A percentile compares a stretch with the other conserved stretches of the same genome.
Conservation (phyloP, 2,888 invertebrate species). For the Cantharis rufa region DNA sequence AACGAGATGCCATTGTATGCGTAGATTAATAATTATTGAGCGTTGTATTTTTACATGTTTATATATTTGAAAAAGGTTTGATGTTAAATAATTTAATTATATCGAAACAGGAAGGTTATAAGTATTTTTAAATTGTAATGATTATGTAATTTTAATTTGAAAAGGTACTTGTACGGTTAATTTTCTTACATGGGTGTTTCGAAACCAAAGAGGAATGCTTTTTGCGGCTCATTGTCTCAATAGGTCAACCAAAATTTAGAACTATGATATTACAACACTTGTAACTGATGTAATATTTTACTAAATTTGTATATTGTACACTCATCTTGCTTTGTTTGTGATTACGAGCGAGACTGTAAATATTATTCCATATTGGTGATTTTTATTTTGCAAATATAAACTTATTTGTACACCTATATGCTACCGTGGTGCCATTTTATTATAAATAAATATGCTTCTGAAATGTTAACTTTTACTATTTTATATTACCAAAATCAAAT, state of each 20-base stretch:
- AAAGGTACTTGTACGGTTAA: background rate
- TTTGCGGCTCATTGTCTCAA: background rate
- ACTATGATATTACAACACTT: background rate
- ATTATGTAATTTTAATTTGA: background rate
- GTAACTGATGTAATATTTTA: background rate
- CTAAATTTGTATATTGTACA: background rate
- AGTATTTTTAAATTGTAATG: background rate
- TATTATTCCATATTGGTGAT: conserved; percentile 20
- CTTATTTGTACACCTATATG: conserved; percentile 28
- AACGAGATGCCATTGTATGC: background rate
- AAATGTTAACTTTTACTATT: conserved; percentile 17
- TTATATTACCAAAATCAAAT: background rate
- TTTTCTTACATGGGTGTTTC: background rate
- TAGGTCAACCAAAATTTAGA: background rate
- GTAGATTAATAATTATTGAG: background rate
- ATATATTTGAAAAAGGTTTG: background rate
- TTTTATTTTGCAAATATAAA: conserved; percentile 20
- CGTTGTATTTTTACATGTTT: background rate
- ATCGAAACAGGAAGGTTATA: background rate
- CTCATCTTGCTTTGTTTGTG: conserved; percentile 19
- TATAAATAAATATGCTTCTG: conserved; percentile 35
- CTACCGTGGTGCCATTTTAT: conserved; percentile 36
- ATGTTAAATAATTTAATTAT: background rate
- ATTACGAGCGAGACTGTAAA: conserved; percentile 21
- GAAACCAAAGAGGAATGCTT: background rate